Percentiles rank a stretch among this genome's conserved stretches.
Conservation (phyloP, 2,113 vertebrate species). For the Paradoxurus hermaphroditus region DNA sequence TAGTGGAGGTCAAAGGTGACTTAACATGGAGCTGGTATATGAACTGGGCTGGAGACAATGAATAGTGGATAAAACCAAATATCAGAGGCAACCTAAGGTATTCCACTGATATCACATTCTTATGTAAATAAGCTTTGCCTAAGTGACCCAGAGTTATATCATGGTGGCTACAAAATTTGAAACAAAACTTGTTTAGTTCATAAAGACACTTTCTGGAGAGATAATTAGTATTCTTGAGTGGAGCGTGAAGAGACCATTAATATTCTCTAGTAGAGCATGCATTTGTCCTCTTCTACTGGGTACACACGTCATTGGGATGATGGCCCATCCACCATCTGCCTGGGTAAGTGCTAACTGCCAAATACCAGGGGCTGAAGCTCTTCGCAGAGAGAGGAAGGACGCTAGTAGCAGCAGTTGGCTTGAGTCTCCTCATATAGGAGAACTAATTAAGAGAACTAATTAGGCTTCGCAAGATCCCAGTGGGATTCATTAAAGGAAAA, state of each 20-base stretch:
- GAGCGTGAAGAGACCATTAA: background rate
- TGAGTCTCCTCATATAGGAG: background rate
- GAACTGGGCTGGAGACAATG: background rate
- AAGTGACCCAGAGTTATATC: background rate
- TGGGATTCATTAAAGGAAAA: conserved; percentile 71
- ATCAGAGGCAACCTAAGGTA: background rate
- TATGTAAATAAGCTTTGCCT: background rate
- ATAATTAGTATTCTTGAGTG: conserved; percentile 14
- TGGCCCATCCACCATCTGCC: conserved; percentile 67
- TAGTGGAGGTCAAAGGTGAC: background rate
- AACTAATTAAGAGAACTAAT: conserved; percentile 74
- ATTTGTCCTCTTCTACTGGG: conserved; percentile 34
- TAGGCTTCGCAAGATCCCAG: conserved; percentile 58
- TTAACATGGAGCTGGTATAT: background rate
- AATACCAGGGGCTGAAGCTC: background rate
- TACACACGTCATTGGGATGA: conserved; percentile 39
- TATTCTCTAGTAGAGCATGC: background rate
- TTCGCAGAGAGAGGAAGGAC: conserved; percentile 49
- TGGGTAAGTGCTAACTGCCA: conserved; percentile 61
- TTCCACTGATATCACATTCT: background rate
- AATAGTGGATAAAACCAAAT: background rate
- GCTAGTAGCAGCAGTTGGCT: conserved; percentile 42
- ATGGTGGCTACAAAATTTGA: background rate
- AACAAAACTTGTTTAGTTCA: background rate
- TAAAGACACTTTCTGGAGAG: conserved; percentile 7